These are phyloP conservation scores for Caenorhabditis tropicalis DNA, from an alignment of 1,140 invertebrate genomes.

Conservation along the genomic window DNA sequence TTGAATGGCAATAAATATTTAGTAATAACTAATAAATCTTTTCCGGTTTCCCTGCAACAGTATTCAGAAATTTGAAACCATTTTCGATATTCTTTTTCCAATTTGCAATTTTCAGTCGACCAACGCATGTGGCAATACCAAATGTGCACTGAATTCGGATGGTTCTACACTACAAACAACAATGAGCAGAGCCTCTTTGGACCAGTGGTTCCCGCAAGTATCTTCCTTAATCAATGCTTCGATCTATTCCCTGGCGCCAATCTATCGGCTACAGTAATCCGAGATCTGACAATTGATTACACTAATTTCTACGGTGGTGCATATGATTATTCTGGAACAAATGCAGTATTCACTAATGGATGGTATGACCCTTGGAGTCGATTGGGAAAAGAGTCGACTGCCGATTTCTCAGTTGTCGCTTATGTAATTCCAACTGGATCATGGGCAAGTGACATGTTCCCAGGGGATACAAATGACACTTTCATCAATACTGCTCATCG, in stretches of 20 bases:
- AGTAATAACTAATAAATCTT: too few relatives aligned
- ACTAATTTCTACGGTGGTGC: slow-evolving; percentile 84
- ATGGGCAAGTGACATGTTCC: slow-evolving; percentile 54
- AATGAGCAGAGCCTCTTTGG: slow-evolving; percentile 80
- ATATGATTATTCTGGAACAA: slow-evolving; percentile 77
- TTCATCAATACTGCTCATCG: not conserved
- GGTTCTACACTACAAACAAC: slow-evolving; percentile 84
- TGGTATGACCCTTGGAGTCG: slow-evolving; percentile 92
- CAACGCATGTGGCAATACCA: slow-evolving; percentile 86
- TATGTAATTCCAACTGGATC: slow-evolving; percentile 60
- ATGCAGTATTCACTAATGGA: slow-evolving; percentile 87
- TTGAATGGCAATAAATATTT: too few relatives aligned
- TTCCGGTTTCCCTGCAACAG: too few relatives aligned
- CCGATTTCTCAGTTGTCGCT: slow-evolving; percentile 70
- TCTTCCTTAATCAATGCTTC: slow-evolving; percentile 76
- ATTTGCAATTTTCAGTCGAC: slow-evolving; percentile 57
- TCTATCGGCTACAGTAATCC: slow-evolving; percentile 82
- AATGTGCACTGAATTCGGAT: slow-evolving; percentile 94
- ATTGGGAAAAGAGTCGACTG: slow-evolving; percentile 75
- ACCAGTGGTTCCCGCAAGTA: slow-evolving; percentile 72
- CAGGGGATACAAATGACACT: not conserved
- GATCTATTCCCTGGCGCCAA: slow-evolving; percentile 72
- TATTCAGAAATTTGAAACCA: too few relatives aligned
- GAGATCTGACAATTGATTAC: slow-evolving; percentile 75
- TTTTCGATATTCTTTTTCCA: too few relatives aligned